phyloP scores from a whole-genome alignment of 2,797 vertebrate genomes.

The Malacoraja senta region DNA sequence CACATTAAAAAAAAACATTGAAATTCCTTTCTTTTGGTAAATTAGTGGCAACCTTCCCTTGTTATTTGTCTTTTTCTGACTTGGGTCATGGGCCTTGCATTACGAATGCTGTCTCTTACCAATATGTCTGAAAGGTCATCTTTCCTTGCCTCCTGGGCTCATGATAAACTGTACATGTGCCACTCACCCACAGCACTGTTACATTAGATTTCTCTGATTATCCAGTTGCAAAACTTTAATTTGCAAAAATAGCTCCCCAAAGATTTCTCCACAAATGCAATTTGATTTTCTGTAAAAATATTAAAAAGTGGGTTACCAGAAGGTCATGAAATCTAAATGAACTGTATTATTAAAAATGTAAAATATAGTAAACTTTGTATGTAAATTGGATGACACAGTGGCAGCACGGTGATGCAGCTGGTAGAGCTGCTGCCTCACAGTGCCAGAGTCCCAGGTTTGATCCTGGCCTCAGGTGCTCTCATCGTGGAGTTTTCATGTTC shows the following conservation, averaged over 20 bases:
- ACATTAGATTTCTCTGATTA: background rate
- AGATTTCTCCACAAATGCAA: background rate
- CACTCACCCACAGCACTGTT: background rate
- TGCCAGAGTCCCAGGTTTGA: too few species aligned
- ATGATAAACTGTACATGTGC: background rate
- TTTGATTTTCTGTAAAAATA: background rate
- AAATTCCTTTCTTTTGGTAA: background rate
- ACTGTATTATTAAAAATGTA: conserved; percentile 7
- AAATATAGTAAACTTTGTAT: background rate
- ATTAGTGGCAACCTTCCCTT: background rate
- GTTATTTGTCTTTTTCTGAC: background rate
- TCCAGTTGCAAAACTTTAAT: background rate
- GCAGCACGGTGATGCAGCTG: too few species aligned
- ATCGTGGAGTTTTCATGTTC: too few species aligned
- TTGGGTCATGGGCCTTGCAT: too few species aligned
- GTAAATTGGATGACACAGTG: background rate
- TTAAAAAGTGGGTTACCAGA: background rate
- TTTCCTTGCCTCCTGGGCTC: background rate
- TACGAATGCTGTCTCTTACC: too few species aligned
- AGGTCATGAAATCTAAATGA: background rate
- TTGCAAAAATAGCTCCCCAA: background rate
- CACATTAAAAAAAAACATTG: background rate
- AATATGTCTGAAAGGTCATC: background rate
- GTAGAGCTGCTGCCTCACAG: too few species aligned
- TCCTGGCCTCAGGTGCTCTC: too few species aligned